Evolutionary conservation across 2,888 invertebrate genomes (phyloP), one percentile per base, ranked within the genome.

Genomic region (Anarsia innoxiella): DNA sequence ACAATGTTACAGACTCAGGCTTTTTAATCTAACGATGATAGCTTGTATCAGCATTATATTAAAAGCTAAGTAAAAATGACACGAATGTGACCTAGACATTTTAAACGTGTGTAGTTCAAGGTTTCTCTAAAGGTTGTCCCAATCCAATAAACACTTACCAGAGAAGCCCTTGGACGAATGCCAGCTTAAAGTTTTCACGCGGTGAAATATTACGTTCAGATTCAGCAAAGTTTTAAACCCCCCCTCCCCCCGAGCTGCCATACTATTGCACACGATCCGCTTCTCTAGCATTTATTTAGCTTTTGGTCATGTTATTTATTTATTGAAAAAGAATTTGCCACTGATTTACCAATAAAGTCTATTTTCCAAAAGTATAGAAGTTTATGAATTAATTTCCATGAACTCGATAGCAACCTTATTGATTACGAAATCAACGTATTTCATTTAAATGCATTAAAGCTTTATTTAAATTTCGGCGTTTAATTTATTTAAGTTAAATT

Each of bases 101-200:
- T n/a, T n/a, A 19, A 19, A 47, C 58, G 55, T 55, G 61, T 53
- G 49, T 54, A 59, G 56, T 63, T 61, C 59, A 66, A 66, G 59
- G 63, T 57, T 52, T 48, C 47, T 42, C 40, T 44, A 49, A 44
- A 46, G 42, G 50, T 56, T 56, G 51, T 55, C 56, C 49, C 45
- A 46, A n/a, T 56, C 54, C 42, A 52, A 46, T 48, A 52, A 56
- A 53, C 48, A 52, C 2, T 51, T 53, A 54, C 53, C 60, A 57
- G 60, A 66, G 47, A 68, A 59, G 8, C 68, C 66, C 67, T 72
- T 70, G 70, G 69, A 60, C 37, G 40, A 45, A 42, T 40, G 64
- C 69, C 71, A 74, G 67, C 44, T 51, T n/a, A 49, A 45, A 46
- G 49, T 52, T 51, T 53, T 47, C 42, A 35, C 38, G 38, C 45